Evolutionary conservation across 2,113 vertebrate species (phyloP).

Genomic region (Panthera tigris): DNA sequence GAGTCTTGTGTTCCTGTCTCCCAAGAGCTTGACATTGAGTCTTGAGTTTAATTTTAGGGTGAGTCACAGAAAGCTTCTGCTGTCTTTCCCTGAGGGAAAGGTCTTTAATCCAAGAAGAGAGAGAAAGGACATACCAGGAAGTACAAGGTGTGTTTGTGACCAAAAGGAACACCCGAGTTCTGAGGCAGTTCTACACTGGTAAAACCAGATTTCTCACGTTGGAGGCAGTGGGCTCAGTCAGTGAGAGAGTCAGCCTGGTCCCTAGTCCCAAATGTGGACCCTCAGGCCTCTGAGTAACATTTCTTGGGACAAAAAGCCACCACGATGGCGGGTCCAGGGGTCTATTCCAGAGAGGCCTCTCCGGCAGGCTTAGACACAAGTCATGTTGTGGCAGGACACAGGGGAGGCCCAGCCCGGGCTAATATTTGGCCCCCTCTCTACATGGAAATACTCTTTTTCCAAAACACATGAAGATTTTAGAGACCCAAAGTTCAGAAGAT

Average conservation of each 20-base stretch:
- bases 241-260: fast-evolving
- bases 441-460: not conserved
- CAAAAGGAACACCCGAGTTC: not conserved
- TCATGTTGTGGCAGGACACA: not conserved
- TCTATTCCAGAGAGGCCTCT: too few species aligned
- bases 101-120: not conserved
- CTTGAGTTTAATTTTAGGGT: not conserved
- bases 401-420: not conserved
- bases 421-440: not conserved
- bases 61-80: not conserved
- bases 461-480: not conserved
- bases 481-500: not conserved
- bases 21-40: not conserved
- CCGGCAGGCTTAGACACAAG: fast-evolving
- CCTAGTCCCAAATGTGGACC: not conserved
- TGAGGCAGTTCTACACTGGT: too few species aligned
- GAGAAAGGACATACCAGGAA: not conserved
- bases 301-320: too few species aligned
- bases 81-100: not conserved
- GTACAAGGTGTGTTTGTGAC: not conserved
- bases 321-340: not conserved
- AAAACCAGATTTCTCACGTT: too few species aligned
- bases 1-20: not conserved
- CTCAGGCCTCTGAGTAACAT: not conserved
- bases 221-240: not conserved